Evolutionary conservation across 2,113 vertebrate genomes (phyloP).

Genomic region (Poicephalus gulielmi): DNA sequence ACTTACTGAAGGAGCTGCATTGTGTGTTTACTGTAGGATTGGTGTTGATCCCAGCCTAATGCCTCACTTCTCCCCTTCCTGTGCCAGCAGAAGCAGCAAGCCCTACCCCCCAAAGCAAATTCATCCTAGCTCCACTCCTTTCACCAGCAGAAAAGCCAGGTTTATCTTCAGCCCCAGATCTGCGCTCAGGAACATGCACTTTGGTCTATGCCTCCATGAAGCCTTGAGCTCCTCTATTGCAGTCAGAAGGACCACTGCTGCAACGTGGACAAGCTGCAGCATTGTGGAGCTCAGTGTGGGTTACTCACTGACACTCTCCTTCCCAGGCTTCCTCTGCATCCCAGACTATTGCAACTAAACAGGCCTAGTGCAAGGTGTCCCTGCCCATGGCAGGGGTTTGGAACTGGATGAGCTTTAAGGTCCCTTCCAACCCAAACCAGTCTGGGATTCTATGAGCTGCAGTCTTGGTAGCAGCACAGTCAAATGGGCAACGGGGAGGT

Average conservation of each 20-base stretch:
- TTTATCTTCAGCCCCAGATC: neutral
- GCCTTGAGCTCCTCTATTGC: neutral
- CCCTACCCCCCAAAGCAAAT: neutral
- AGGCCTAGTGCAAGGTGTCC: neutral
- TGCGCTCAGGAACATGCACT: neutral
- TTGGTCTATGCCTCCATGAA: accelerated
- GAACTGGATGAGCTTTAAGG: neutral
- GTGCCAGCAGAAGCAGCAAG: neutral
- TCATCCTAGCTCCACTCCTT: neutral
- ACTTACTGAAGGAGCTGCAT: neutral
- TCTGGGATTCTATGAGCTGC: neutral
- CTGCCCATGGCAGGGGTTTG: neutral
- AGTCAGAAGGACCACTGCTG: neutral
- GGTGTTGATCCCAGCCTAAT: neutral
- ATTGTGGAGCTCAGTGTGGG: neutral
- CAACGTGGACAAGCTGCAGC: neutral
- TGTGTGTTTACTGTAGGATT: neutral
- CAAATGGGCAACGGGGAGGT: neutral
- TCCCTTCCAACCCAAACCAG: neutral
- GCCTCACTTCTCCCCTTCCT: accelerated
- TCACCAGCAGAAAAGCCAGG: neutral
- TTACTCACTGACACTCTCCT: neutral
- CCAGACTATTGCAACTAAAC: neutral
- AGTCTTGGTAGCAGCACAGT: neutral
- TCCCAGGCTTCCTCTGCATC: neutral